phyloP scores from a whole-genome alignment of 2,113 vertebrate genomes.

The Hippocampus abdominalis region DNA sequence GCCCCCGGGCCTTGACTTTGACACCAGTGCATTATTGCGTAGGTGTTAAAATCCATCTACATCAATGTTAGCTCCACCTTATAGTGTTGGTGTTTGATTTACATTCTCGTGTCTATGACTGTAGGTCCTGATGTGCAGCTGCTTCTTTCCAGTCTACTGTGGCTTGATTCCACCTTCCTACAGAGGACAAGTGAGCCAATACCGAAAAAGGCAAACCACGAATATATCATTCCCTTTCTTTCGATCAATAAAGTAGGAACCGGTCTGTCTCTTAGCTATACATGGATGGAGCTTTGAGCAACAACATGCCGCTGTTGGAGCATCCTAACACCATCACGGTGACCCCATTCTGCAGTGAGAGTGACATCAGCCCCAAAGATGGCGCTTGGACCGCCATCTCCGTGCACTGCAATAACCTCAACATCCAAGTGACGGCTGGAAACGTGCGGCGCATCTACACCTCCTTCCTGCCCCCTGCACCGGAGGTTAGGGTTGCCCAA shows the following conservation, averaged over 20 bases:
- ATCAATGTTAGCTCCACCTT: neutral
- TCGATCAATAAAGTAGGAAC: neutral
- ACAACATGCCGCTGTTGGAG: constrained; percentile 77
- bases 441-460: constrained; percentile 62
- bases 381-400: constrained; percentile 55
- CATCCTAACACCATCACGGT: constrained; percentile 83
- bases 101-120: neutral
- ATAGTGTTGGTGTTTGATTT: neutral
- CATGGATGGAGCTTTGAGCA: constrained; percentile 82
- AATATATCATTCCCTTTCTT: neutral
- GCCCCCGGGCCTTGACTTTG: too few species aligned
- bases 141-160: constrained; percentile 83
- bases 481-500: constrained; percentile 53
- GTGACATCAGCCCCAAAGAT: constrained; percentile 68
- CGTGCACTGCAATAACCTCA: constrained; percentile 56
- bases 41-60: neutral
- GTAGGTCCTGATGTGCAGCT: constrained; percentile 86
- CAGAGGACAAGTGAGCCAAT: constrained; percentile 83
- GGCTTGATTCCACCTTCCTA: constrained; percentile 85
- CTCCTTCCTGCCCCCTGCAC: constrained; percentile 67
- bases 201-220: neutral
- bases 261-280: constrained; percentile 70
- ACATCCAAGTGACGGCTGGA: constrained; percentile 62
- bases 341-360: constrained; percentile 85
- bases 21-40: neutral